Conservation (phyloP, 2,797 vertebrate species). For the Tarsius wallacei region DNA sequence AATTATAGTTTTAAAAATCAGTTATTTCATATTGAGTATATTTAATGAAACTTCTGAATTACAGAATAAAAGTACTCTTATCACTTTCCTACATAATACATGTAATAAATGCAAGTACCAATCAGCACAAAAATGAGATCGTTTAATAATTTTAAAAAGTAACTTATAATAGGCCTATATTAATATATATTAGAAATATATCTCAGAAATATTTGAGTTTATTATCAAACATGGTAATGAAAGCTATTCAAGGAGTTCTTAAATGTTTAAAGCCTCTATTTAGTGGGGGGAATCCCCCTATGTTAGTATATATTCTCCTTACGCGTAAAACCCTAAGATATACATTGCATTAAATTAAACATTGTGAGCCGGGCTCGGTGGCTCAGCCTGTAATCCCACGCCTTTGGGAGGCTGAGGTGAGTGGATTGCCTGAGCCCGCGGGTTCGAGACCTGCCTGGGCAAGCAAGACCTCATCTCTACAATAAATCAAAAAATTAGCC, state of each 20-base stretch:
- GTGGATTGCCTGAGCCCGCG: too few relatives aligned
- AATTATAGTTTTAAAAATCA: neutral
- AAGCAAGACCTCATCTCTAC: too few relatives aligned
- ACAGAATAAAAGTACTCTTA: slow-evolving; percentile 22
- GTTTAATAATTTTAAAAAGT: neutral
- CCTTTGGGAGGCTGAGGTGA: too few relatives aligned
- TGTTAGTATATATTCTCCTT: neutral
- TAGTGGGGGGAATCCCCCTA: neutral
- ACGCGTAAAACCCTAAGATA: neutral
- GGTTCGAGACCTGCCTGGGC: too few relatives aligned
- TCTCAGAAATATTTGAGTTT: slow-evolving; percentile 25
- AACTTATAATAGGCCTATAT: neutral
- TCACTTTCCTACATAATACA: neutral
- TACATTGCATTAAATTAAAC: neutral
- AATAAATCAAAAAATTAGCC: too few relatives aligned
- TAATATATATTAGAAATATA: neutral
- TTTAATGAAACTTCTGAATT: slow-evolving; percentile 50
- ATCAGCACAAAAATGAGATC: neutral
- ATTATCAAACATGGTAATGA: neutral
- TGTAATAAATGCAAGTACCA: neutral
- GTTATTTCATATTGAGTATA: slow-evolving; percentile 19
- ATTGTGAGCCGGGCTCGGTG: too few relatives aligned
- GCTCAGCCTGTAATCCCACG: too few relatives aligned
- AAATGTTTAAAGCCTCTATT: neutral
- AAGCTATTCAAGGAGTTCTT: neutral